Base-by-base conservation (phyloP, 2,888 invertebrate species). In the Aporophyla nigra region DNA sequence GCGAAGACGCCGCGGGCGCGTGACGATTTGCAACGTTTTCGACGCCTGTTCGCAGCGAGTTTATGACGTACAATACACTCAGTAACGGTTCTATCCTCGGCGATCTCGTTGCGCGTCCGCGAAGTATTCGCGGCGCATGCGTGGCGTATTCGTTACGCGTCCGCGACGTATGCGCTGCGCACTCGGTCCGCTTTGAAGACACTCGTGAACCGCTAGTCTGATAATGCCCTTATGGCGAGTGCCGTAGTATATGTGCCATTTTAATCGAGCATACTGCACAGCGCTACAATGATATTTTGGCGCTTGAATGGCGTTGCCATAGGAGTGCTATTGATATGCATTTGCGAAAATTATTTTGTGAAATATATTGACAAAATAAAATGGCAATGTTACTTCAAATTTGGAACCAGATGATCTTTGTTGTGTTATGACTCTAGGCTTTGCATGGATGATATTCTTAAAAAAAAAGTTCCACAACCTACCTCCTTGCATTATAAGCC, bases 401-500 rank as follows among this genome's bases (percentile, higher is more conserved):
- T 53, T 27, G 9, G 21, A 21, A 27, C 51, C 14, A 27, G 5
- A 27, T 27, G 14, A 27, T 66, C 14, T 66, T 51, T 27, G 5
- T 21, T 6, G 19, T 46, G 19, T 19, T 63, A 24, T 10, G 46
- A 46, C 65, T 65, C 12, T 19, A 49, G 0, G 21, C 5, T 27
- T 16, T 46, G 27, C 65, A 21, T 14, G 27, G 14, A 66, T 66
- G 9, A 33, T 33, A 21, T 33, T 56, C 14, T 27, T 14, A 5
- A 33, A 49, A 66, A 69, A 27, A 53, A 53, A 49, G 10, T 9
- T 51, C 19, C 0, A 2, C 12, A 62, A 82, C 85, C 73, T 21
- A 94, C 94, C 94, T 93, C 24, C 90, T 88, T 12, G 76, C 65
- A 73, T 89, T 88, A 77, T 80, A 90, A 14, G 63, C 16, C 0